These are phyloP conservation scores for Drosophila eohydei DNA, from an alignment of 2,888 invertebrate species.

Conservation along the genomic window DNA sequence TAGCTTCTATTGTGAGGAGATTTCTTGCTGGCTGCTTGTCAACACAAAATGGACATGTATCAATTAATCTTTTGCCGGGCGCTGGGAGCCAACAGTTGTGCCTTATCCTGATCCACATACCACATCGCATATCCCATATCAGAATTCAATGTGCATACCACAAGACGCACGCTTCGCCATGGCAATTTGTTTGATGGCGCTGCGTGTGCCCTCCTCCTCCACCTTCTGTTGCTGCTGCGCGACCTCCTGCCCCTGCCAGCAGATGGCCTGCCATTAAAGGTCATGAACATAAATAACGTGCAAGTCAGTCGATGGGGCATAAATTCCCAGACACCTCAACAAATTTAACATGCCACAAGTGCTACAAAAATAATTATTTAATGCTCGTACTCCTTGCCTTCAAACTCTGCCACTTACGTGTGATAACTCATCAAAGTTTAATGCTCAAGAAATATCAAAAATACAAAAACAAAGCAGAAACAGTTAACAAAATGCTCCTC, in stretches of 20 bases:
- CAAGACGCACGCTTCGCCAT: conserved; percentile 56
- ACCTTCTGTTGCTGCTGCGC: background rate
- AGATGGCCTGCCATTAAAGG: conserved; percentile 70
- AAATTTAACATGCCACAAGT: conserved; percentile 54
- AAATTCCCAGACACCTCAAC: conserved; percentile 57
- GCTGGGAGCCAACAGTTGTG: conserved; percentile 42
- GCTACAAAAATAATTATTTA: conserved; percentile 71
- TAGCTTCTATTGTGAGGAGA: conserved; percentile 54
- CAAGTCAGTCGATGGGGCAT: conserved; percentile 36
- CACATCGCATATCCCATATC: conserved; percentile 61
- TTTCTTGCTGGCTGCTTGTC: conserved; percentile 75
- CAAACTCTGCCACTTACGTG: conserved; percentile 35
- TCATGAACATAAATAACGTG: conserved; percentile 76
- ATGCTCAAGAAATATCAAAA: conserved; percentile 61
- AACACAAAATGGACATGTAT: conserved; percentile 81
- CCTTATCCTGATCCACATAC: conserved; percentile 37
- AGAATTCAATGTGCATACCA: conserved; percentile 79
- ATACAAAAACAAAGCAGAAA: conserved; percentile 25
- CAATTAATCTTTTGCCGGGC: conserved; percentile 73
- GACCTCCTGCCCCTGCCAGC: background rate
- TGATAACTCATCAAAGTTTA: conserved; percentile 78
- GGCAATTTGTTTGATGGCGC: conserved; percentile 80
- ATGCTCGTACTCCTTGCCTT: conserved; percentile 26
- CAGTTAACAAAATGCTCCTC: conserved; percentile 24
- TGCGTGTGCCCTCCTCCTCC: conserved; percentile 35